phyloP scores from a whole-genome alignment of 2,113 vertebrate species.

The Sterrhoptilus dennistouni region DNA sequence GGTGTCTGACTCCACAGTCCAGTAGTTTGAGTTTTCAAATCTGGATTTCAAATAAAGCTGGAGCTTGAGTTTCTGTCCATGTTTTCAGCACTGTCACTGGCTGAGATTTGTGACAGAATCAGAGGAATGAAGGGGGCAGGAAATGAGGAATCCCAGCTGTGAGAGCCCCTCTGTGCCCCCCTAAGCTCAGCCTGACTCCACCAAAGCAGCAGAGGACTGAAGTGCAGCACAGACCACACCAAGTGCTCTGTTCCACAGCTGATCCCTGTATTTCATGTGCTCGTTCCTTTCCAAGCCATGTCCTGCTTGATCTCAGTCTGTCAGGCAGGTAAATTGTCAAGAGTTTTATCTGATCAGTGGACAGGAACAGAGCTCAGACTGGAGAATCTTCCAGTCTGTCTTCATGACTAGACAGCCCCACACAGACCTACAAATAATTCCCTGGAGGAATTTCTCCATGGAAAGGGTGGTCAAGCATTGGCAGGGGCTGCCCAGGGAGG shows the following conservation, averaged over 20 bases:
- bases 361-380: not conserved
- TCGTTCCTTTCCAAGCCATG: not conserved
- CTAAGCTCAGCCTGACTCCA: not conserved
- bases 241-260: not conserved
- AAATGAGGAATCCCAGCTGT: not conserved
- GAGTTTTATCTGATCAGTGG: not conserved
- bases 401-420: not conserved
- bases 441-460: not conserved
- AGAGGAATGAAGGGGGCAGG: not conserved
- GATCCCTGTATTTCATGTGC: not conserved
- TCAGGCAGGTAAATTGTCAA: not conserved
- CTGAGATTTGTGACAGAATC: not conserved
- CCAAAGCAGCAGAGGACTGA: not conserved
- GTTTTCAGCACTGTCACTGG: not conserved
- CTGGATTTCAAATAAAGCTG: not conserved
- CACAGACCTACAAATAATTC: not conserved
- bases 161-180: not conserved
- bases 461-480: rapidly evolving
- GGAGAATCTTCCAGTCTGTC: not conserved
- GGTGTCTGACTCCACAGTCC: not conserved
- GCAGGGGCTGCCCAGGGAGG: not conserved
- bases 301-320: not conserved
- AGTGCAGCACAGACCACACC: not conserved
- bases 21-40: not conserved
- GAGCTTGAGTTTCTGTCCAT: not conserved